Conservation (phyloP, 2,888 invertebrate species). For the Branchipolynoe longqiensis region DNA sequence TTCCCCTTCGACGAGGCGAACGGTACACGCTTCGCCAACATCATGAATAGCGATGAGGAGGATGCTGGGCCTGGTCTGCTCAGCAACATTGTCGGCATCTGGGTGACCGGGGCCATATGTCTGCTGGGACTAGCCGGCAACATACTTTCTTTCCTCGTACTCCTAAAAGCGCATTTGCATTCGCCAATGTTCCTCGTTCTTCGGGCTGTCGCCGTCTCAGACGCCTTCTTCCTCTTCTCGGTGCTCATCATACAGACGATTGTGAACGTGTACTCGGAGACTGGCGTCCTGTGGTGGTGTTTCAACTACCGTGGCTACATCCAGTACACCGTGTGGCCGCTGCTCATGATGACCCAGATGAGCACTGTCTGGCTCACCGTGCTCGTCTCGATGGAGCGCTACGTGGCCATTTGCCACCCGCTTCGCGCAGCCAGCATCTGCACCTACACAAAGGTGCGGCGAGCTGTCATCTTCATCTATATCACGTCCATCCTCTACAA, state of each 20-base stretch:
- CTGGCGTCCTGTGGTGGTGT: conserved; percentile 54
- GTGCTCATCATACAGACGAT: conserved; percentile 67
- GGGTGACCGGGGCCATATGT: conserved; percentile 67
- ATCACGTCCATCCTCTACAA: conserved; percentile 67
- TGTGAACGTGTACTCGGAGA: conserved; percentile 64
- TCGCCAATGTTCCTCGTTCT: conserved; percentile 70
- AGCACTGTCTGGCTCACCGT: conserved; percentile 72
- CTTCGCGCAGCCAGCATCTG: conserved; percentile 67
- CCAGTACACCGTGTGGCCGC: conserved; percentile 69
- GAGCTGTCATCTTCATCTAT: conserved; percentile 65
- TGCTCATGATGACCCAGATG: conserved; percentile 71
- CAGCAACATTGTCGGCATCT: conserved; percentile 66
- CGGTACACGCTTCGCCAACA: no score
- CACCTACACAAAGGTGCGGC: conserved; percentile 66
- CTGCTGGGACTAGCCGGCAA: conserved; percentile 68
- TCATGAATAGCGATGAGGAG: no score
- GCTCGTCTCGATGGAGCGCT: conserved; percentile 71
- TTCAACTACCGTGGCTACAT: conserved; percentile 67
- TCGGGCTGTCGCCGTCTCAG: conserved; percentile 68
- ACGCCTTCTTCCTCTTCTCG: conserved; percentile 67
- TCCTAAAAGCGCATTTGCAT: conserved; percentile 64
- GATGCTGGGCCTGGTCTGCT: conserved; percentile 36
- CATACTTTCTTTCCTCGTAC: conserved; percentile 66
- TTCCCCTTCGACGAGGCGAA: no score
- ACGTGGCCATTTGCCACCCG: conserved; percentile 71